Conservation (phyloP, 2,888 invertebrate genomes). For the Lithophane ornitopus region DNA sequence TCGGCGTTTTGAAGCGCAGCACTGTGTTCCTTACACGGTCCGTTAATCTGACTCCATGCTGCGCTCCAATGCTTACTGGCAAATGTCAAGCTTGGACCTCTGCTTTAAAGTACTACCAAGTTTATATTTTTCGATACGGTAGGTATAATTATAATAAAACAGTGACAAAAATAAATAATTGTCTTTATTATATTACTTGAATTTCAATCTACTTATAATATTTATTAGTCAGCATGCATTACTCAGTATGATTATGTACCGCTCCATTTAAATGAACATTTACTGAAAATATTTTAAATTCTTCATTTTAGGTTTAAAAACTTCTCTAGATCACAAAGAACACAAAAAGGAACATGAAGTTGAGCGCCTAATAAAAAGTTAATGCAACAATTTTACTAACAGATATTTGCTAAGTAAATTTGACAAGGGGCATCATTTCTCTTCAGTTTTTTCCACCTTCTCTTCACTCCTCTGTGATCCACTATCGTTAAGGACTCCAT, state of each 20-base stretch:
- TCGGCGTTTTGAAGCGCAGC: too few relatives aligned
- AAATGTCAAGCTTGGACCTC: too few relatives aligned
- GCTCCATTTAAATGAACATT: neutral
- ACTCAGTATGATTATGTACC: neutral
- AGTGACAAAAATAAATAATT: neutral
- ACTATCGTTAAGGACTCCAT: constrained; percentile 51
- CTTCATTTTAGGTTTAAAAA: neutral
- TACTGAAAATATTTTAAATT: neutral
- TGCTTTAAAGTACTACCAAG: neutral
- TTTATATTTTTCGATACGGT: neutral
- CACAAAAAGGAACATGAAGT: too few relatives aligned
- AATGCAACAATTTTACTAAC: constrained; percentile 37
- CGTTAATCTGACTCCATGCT: too few relatives aligned
- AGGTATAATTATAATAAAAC: neutral
- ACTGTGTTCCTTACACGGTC: too few relatives aligned
- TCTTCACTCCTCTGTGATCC: constrained; percentile 70
- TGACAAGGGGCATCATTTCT: constrained; percentile 34
- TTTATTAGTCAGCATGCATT: neutral
- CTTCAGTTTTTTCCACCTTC: constrained; percentile 54
- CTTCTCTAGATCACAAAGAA: neutral
- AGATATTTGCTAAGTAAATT: constrained; percentile 46
- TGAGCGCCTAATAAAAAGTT: constrained; percentile 50
- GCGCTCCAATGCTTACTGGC: too few relatives aligned
- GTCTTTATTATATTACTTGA: constrained; percentile 1
- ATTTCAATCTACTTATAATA: constrained; percentile 7